phyloP scores from a whole-genome alignment of 2,888 invertebrate genomes.

The Nephrotoma guestfalica region DNA sequence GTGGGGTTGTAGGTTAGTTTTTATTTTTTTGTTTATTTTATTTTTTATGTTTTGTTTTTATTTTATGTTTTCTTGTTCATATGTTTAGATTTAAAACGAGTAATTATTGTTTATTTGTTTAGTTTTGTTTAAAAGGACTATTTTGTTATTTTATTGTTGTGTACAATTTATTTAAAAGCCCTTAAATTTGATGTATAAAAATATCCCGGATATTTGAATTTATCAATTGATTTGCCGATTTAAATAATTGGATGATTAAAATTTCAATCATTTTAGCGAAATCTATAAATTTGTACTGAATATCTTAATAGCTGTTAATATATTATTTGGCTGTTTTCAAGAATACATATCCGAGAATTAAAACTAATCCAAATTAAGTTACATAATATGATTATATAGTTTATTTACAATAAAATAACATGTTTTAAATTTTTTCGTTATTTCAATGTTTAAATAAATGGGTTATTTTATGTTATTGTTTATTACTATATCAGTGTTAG shows the following conservation, averaged over 20 bases:
- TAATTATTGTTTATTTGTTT: neutral
- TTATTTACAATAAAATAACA: neutral
- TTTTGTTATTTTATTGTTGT: neutral
- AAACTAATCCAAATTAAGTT: neutral
- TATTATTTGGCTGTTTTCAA: neutral
- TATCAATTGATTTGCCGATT: neutral
- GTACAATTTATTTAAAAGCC: neutral
- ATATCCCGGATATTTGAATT: neutral
- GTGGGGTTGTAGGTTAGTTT: conserved; percentile 30
- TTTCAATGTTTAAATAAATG: neutral
- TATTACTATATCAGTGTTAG: neutral
- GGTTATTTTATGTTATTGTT: neutral
- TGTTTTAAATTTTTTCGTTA: neutral
- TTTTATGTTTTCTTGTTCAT: neutral
- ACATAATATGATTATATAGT: neutral
- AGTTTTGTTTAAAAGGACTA: neutral
- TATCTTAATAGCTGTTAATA: no score
- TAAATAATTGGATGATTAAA: neutral
- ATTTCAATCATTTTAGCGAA: no score
- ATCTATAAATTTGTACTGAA: no score
- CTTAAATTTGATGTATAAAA: neutral
- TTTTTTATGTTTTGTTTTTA: neutral
- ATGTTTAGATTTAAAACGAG: neutral
- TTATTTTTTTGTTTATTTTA: conserved; percentile 4
- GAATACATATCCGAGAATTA: neutral